Conservation (phyloP, 2,797 vertebrate genomes). For the Neostethus bicornis region DNA sequence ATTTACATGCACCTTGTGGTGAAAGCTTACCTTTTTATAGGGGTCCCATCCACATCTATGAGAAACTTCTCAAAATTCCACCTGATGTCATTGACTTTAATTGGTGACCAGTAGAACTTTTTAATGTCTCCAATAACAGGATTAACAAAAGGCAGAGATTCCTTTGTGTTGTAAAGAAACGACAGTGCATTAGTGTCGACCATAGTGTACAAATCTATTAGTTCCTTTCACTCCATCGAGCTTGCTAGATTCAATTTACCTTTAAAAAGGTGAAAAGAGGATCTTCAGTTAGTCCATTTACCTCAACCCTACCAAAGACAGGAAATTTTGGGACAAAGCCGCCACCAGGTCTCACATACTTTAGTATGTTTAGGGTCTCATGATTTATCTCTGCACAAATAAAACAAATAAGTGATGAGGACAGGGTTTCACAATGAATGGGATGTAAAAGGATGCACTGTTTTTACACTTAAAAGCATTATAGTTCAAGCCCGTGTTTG, state of each 20-base stretch:
- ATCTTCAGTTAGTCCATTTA: constrained; percentile 82
- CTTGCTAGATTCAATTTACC: constrained; percentile 54
- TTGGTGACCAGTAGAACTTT: constrained; percentile 82
- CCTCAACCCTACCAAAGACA: constrained; percentile 80
- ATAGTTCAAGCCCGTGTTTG: background rate
- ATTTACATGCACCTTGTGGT: background rate
- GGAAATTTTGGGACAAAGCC: constrained; percentile 81
- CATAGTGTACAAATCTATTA: constrained; percentile 8
- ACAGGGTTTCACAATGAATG: background rate
- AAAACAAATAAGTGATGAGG: background rate
- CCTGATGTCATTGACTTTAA: constrained; percentile 82
- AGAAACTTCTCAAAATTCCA: constrained; percentile 88
- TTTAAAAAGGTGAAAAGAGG: constrained; percentile 81
- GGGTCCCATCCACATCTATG: constrained; percentile 74
- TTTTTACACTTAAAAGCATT: background rate
- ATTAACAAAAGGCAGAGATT: constrained; percentile 78
- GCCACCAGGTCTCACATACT: constrained; percentile 81
- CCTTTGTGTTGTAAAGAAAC: constrained; percentile 62
- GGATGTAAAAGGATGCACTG: background rate
- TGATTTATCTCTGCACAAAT: constrained; percentile 75
- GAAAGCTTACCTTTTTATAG: constrained; percentile 75
- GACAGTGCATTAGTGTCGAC: background rate
- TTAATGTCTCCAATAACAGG: constrained; percentile 80
- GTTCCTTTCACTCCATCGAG: background rate
- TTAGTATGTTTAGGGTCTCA: constrained; percentile 79